Conservation (phyloP, 2,888 invertebrate species). For the Tetrapedia diversipes region DNA sequence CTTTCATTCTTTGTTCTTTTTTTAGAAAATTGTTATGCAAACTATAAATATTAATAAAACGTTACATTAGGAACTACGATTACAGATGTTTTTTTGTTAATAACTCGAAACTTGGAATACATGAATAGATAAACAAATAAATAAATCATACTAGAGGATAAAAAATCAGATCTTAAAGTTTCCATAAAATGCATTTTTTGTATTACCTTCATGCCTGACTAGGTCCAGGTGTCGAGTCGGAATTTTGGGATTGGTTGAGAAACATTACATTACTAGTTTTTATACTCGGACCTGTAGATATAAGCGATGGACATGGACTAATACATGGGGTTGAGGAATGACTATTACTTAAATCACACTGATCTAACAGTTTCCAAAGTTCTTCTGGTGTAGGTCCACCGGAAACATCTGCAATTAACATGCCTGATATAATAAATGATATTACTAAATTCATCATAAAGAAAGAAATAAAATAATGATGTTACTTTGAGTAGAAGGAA, state of each 20-base stretch:
- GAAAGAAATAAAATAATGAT: neutral
- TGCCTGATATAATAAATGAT: neutral
- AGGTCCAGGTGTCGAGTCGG: constrained; percentile 70
- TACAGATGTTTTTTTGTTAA: constrained; percentile 40
- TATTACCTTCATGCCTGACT: constrained; percentile 70
- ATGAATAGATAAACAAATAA: constrained; percentile 60
- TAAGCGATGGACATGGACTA: constrained; percentile 88
- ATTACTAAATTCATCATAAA: neutral
- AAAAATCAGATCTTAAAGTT: constrained; percentile 6
- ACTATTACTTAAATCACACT: constrained; percentile 95
- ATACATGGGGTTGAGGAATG: constrained; percentile 91
- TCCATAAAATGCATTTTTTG: constrained; percentile 10
- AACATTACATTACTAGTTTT: constrained; percentile 87
- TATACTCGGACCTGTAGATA: constrained; percentile 82
- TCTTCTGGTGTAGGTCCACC: constrained; percentile 98
- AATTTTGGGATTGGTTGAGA: constrained; percentile 84
- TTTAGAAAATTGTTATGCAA: constrained; percentile 7
- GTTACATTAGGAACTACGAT: constrained; percentile 61
- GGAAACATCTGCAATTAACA: constrained; percentile 85
- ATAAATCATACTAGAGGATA: constrained; percentile 37
- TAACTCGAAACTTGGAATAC: constrained; percentile 42
- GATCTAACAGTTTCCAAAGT: constrained; percentile 94
- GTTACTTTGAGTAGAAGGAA: constrained; percentile 84
- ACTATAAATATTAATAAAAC: constrained; percentile 28
- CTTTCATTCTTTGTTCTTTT: too few species aligned